phyloP scores from a whole-genome alignment of 2,888 invertebrate genomes.

The Cynaeus angustus region DNA sequence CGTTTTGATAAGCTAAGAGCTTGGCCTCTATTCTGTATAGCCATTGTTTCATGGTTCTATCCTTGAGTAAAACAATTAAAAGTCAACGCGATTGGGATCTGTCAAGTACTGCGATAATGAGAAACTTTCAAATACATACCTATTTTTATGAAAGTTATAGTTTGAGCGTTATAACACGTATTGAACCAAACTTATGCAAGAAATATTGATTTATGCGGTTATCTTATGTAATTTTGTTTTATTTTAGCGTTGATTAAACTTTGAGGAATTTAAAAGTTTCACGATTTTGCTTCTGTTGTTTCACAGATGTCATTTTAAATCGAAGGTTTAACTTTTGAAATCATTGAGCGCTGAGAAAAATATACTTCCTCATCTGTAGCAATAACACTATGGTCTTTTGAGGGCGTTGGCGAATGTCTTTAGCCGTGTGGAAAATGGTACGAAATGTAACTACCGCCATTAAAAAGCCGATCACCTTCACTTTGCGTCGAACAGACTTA shows the following conservation, averaged over 20 bases:
- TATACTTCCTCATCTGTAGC: conserved; percentile 28
- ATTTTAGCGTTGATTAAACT: too few relatives aligned
- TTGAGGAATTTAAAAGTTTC: too few relatives aligned
- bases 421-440: conserved; percentile 31
- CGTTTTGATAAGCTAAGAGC: conserved; percentile 3
- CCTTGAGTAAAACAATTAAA: conserved; percentile 9
- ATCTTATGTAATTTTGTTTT: conserved; percentile 5
- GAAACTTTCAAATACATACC: conserved; percentile 6
- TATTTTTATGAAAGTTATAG: background rate
- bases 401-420: conserved; percentile 37
- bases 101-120: conserved; percentile 3
- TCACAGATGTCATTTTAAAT: background rate
- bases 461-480: conserved; percentile 62
- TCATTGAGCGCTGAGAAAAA: conserved; percentile 10
- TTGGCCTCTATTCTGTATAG: background rate
- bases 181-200: conserved; percentile 21
- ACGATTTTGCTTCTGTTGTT: background rate
- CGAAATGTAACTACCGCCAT: conserved; percentile 48
- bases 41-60: conserved; percentile 4
- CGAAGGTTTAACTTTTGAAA: background rate
- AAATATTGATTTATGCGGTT: conserved; percentile 24
- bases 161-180: background rate
- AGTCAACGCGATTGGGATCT: conserved; percentile 7
- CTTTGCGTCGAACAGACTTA: conserved; percentile 53
- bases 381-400: conserved; percentile 14